phyloP scores from a whole-genome alignment of 2,888 invertebrate genomes.

The Euphydryas editha region DNA sequence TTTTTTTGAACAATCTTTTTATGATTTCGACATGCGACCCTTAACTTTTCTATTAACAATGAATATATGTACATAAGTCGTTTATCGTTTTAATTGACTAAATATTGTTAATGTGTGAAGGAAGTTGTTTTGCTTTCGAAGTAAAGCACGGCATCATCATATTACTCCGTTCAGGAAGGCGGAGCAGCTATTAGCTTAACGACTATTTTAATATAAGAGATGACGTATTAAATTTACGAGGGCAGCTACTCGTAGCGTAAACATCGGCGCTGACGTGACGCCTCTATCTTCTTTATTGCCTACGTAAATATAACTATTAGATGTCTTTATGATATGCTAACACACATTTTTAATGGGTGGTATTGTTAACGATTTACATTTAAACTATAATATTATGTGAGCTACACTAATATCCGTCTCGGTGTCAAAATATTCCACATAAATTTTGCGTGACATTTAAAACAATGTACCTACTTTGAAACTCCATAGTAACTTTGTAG shows the following conservation, averaged over 20 bases:
- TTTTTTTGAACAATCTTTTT: background rate
- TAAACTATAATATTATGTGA: slow-evolving; percentile 34
- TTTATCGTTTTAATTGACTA: background rate
- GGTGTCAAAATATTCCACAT: slow-evolving; percentile 40
- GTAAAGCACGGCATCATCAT: slow-evolving; percentile 65
- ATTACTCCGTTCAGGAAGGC: slow-evolving; percentile 68
- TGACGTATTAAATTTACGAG: slow-evolving; percentile 83
- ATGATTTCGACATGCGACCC: background rate
- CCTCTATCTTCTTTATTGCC: slow-evolving; percentile 78
- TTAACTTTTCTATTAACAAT: no score
- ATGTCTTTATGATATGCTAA: slow-evolving; percentile 72
- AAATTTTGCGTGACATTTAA: slow-evolving; percentile 41
- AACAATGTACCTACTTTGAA: slow-evolving; percentile 45
- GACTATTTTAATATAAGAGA: slow-evolving; percentile 82
- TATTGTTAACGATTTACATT: slow-evolving; percentile 60
- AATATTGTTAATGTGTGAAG: slow-evolving; percentile 45
- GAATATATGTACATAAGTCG: background rate
- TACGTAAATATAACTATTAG: slow-evolving; percentile 75
- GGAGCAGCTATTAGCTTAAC: slow-evolving; percentile 80
- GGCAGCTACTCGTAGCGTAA: slow-evolving; percentile 71
- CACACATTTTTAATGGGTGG: slow-evolving; percentile 66
- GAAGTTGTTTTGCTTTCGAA: slow-evolving; percentile 55
- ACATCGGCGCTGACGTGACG: slow-evolving; percentile 71
- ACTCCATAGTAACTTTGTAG: slow-evolving; percentile 53
- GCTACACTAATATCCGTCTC: slow-evolving; percentile 25